phyloP scores from a whole-genome alignment of 2,113 vertebrate genomes.

The Forbesichthys papilliferus region DNA sequence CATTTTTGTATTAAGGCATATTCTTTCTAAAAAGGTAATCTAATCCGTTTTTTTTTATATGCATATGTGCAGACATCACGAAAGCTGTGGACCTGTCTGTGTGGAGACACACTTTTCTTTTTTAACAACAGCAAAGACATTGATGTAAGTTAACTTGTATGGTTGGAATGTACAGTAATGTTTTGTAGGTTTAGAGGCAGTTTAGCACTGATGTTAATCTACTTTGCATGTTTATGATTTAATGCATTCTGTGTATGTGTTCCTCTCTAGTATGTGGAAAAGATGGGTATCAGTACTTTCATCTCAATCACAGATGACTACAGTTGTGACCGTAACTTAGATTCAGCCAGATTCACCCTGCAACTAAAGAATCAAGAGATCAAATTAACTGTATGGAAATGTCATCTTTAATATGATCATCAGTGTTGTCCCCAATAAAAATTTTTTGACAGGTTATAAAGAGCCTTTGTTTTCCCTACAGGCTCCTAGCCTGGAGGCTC shows the following conservation, averaged over 20 bases:
- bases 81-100: conserved; percentile 81
- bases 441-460: background rate
- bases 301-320: conserved; percentile 72
- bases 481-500: conserved; percentile 76
- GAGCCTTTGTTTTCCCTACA: conserved; percentile 26
- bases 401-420: background rate
- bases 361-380: conserved; percentile 58
- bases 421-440: background rate
- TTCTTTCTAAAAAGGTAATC: background rate
- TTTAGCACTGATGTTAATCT: background rate
- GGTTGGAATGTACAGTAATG: background rate
- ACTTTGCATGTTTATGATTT: background rate
- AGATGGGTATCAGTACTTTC: conserved; percentile 71
- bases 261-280: conserved; percentile 78
- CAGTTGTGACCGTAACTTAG: conserved; percentile 51
- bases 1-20: no score
- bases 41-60: background rate
- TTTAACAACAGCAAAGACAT: conserved; percentile 72
- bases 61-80: conserved; percentile 70
- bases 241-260: conserved; percentile 6
- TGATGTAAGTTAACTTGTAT: conserved; percentile 63
- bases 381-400: conserved; percentile 75
- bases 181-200: background rate
- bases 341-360: conserved; percentile 63
- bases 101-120: conserved; percentile 79